Conservation (phyloP, 2,888 invertebrate genomes). For the Noctuana brunneofusca region DNA sequence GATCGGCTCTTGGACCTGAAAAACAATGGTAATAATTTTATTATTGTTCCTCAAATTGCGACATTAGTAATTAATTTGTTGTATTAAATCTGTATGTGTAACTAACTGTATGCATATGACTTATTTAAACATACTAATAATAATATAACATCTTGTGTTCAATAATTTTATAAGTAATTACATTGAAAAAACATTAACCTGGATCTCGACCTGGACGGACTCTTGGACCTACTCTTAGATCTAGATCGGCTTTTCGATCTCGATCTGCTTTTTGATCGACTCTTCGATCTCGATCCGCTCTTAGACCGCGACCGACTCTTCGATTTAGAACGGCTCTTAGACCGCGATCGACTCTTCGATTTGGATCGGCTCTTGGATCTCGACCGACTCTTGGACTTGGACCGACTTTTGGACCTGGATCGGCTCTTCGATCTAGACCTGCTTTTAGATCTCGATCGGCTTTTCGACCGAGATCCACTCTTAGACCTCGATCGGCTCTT, state of each 20-base stretch:
- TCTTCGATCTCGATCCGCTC: constrained; percentile 61
- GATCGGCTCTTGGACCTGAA: constrained; percentile 62
- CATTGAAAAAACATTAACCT: constrained; percentile 40
- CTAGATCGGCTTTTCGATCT: constrained; percentile 53
- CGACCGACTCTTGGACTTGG: constrained; percentile 60
- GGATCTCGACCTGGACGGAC: constrained; percentile 48
- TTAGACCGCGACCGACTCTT: constrained; percentile 42
- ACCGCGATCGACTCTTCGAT: constrained; percentile 55
- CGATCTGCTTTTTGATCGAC: constrained; percentile 43
- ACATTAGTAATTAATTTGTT: no score
- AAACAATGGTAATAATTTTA: background rate
- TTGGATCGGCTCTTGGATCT: constrained; percentile 57
- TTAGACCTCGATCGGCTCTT: constrained; percentile 62
- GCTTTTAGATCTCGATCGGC: constrained; percentile 57
- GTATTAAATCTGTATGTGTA: no score
- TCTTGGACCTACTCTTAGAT: constrained; percentile 47
- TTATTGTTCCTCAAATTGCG: no score
- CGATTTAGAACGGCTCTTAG: constrained; percentile 54
- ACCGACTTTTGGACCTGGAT: constrained; percentile 65
- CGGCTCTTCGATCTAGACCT: constrained; percentile 58
- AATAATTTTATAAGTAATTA: no score
- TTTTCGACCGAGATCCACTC: constrained; percentile 56
- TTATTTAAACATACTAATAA: no score
- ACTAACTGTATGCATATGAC: no score
- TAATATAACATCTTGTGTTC: no score